Evolutionary conservation across 2,888 invertebrate genomes (phyloP), one percentile per base, ranked within the genome.

Genomic region (Deilephila elpenor): DNA sequence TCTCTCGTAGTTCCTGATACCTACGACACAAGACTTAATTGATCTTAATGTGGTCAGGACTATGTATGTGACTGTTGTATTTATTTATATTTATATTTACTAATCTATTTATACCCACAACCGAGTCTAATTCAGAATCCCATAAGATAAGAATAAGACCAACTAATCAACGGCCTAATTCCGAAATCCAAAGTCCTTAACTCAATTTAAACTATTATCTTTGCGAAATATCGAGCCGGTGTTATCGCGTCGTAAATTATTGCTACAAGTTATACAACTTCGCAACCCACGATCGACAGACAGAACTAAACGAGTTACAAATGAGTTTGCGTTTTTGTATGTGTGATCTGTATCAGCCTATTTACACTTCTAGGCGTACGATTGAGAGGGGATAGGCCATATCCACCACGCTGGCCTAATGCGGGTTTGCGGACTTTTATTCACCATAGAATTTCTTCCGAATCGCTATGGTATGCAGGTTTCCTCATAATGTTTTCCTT

Each of bases 201-300:
- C 67, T 67, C 67, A 67, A 67, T 74, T 74, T 71, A 62, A 71
- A 71, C 62, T 74, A 70, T 60, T 74, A 72, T 72, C 72, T 34
- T 51, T n/a, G 64, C 44, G 44, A 29, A 71, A 59, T 72, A 70
- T 74, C 73, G 20, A 64, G 61, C 32, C 51, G 51, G 20, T 53
- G 73, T 70, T 74, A 74, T 74, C 73, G 44, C 67, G 5, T 25
- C 5, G 5, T 67, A 51, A 67, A 6, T 67, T 67, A 67, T 67
- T 67, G 37, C 51, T 51, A 14, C 17, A 14, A 51, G 51, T 7
- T 67, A 19, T 44, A 64, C 37, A 67, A 67, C 51, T 67, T 51
- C 51, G 67, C 51, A 17, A 51, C 19, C 25, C 8, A 11, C 14
- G 14, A 20, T 51, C 51, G 67, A 7, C 11, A 25, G 17, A 51